Evolutionary conservation across 2,888 invertebrate species (phyloP).

Genomic region (Philaethria dido): DNA sequence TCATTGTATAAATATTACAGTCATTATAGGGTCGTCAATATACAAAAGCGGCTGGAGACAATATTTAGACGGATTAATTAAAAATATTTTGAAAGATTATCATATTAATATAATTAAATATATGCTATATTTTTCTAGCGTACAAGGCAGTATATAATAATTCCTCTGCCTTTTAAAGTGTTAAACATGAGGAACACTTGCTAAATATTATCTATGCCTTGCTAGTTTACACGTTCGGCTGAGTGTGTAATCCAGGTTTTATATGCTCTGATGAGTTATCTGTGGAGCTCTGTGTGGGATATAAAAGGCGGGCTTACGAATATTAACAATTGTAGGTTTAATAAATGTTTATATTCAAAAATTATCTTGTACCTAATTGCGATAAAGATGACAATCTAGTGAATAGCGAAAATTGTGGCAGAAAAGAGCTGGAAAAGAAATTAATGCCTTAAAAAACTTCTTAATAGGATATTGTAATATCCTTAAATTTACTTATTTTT

Average conservation of each 20-base stretch:
- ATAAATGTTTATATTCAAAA: background rate
- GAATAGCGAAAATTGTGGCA: too few species aligned
- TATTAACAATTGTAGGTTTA: conserved; percentile 2
- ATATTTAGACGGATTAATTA: too few species aligned
- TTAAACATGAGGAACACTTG: conserved; percentile 11
- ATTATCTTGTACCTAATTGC: background rate
- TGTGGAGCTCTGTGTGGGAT: conserved; percentile 41
- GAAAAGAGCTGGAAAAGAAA: too few species aligned
- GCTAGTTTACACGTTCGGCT: conserved; percentile 55
- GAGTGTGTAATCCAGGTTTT: conserved; percentile 60
- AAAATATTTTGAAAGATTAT: background rate
- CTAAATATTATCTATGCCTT: conserved; percentile 35
- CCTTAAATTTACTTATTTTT: too few species aligned
- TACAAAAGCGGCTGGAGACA: too few species aligned
- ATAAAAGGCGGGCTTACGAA: conserved; percentile 16
- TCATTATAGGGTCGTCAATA: too few species aligned
- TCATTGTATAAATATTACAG: too few species aligned
- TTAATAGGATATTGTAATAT: too few species aligned
- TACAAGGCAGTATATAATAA: conserved; percentile 9
- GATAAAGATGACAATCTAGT: too few species aligned
- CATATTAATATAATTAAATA: background rate
- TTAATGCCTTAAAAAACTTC: too few species aligned
- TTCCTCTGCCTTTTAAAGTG: conserved; percentile 20
- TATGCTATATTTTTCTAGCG: background rate
- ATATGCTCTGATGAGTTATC: conserved; percentile 54